phyloP scores from a whole-genome alignment of 2,113 vertebrate genomes.

The Tupaia tana region DNA sequence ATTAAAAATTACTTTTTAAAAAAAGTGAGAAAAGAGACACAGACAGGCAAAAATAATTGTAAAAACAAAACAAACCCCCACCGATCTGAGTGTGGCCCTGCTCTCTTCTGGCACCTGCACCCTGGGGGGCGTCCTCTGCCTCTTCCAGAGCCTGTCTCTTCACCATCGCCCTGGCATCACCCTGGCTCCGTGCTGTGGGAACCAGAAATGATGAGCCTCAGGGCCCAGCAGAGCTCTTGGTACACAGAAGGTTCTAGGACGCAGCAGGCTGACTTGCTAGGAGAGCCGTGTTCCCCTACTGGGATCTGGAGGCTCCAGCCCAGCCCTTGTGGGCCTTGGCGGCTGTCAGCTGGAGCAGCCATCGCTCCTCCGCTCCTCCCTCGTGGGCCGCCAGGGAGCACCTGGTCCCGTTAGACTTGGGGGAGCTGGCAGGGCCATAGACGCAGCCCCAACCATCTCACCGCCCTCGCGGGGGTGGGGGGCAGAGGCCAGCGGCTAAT shows the following conservation, averaged over 20 bases:
- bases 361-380: neutral
- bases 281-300: rapidly evolving
- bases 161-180: rapidly evolving
- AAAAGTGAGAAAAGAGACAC: too few relatives aligned
- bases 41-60: too few relatives aligned
- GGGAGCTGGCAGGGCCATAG: neutral
- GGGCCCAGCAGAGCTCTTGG: neutral
- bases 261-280: rapidly evolving
- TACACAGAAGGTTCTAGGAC: neutral
- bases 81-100: rapidly evolving
- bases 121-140: rapidly evolving
- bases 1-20: too few relatives aligned
- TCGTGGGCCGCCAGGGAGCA: rapidly evolving
- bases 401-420: slow-evolving; percentile 45
- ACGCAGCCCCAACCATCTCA: slow-evolving; percentile 29
- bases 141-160: rapidly evolving
- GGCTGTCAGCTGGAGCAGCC: neutral
- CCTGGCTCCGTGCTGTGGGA: rapidly evolving
- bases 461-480: neutral
- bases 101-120: rapidly evolving
- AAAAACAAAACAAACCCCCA: too few relatives aligned
- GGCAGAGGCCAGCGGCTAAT: neutral
- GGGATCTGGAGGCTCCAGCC: rapidly evolving
- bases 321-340: neutral
- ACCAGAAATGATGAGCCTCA: rapidly evolving